These are phyloP conservation scores for Rousettus madagascariensis DNA, from an alignment of 2,797 vertebrate genomes.

Conservation along the genomic window DNA sequence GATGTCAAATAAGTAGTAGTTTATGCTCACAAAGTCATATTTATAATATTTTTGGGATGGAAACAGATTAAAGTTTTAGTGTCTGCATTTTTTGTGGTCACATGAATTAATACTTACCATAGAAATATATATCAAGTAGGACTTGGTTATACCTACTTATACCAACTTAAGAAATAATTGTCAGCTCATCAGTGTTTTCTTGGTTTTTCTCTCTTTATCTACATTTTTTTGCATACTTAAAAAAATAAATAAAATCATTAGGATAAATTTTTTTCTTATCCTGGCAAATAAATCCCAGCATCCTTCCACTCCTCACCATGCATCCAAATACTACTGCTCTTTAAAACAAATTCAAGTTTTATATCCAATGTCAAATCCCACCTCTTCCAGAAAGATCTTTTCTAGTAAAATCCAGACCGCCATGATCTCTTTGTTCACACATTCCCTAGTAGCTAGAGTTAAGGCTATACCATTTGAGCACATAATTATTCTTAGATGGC, in stretches of 20 bases:
- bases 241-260: background rate
- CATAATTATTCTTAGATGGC: background rate
- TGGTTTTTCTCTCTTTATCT: background rate
- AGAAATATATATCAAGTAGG: background rate
- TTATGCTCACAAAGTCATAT: background rate
- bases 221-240: background rate
- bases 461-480: background rate
- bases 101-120: background rate
- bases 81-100: background rate
- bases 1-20: background rate
- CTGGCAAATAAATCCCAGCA: background rate
- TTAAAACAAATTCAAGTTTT: background rate
- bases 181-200: background rate
- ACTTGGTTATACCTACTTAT: background rate
- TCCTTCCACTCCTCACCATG: background rate
- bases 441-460: background rate
- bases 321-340: background rate
- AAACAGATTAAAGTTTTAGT: background rate
- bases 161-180: background rate
- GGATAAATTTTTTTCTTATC: background rate
- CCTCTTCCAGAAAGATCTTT: background rate
- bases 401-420: background rate
- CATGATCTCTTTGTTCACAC: background rate
- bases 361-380: background rate
- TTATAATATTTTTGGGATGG: background rate